Conservation (phyloP, 2,113 vertebrate genomes). For the Neolamprologus devosi region DNA sequence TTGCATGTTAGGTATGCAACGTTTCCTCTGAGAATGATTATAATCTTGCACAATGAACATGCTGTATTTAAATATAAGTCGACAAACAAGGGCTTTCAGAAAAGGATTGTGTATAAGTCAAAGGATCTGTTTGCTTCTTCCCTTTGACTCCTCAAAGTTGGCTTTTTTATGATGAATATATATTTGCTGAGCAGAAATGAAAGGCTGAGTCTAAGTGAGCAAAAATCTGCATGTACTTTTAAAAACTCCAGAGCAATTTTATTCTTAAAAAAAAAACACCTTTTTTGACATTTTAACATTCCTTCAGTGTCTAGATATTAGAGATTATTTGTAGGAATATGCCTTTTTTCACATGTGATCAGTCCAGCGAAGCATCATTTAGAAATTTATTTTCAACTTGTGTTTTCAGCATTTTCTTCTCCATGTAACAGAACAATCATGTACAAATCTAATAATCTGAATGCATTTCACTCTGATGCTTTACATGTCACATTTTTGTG, state of each 20-base stretch:
- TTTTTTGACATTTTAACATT: neutral
- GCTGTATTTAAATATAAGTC: neutral
- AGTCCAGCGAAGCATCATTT: neutral
- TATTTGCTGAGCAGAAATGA: slow-evolving; percentile 12
- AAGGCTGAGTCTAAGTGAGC: neutral
- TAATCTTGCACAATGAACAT: neutral
- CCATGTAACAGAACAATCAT: neutral
- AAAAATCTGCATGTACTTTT: neutral
- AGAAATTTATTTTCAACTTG: neutral
- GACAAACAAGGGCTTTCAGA: neutral
- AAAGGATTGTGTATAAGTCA: neutral
- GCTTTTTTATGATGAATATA: slow-evolving; percentile 2
- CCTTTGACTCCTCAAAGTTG: neutral
- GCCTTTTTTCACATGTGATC: neutral
- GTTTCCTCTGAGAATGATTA: slow-evolving; percentile 2
- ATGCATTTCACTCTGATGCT: slow-evolving; percentile 28
- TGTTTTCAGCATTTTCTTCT: neutral
- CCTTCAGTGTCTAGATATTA: neutral
- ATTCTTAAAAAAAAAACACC: neutral
- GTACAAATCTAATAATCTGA: neutral
- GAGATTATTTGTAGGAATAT: neutral
- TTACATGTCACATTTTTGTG: slow-evolving; percentile 1
- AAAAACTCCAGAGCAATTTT: neutral
- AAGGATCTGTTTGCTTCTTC: slow-evolving; percentile 6
- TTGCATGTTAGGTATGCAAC: neutral